Percentiles rank a stretch among this genome's conserved stretches.
phyloP scores from a whole-genome alignment of 1,140 invertebrate genomes.

The Spodoptera litura region DNA sequence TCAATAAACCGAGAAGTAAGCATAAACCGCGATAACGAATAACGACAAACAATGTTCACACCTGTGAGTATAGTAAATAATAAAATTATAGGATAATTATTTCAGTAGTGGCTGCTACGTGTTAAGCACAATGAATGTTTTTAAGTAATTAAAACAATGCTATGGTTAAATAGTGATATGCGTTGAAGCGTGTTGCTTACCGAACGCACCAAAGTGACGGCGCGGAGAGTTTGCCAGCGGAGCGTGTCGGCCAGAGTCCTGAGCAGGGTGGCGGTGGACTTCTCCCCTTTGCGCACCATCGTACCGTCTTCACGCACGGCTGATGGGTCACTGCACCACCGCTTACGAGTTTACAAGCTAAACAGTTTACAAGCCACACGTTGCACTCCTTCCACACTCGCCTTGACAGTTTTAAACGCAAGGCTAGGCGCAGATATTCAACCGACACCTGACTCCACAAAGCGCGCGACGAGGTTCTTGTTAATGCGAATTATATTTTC shows the following conservation, averaged over 20 bases:
- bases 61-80: conserved; percentile 35
- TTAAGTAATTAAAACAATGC: not conserved
- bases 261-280: conserved; percentile 73
- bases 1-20: conserved; percentile 41
- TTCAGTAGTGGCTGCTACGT: conserved; percentile 1
- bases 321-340: conserved; percentile 78
- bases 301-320: conserved; percentile 77
- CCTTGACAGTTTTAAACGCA: conserved; percentile 65
- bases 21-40: conserved; percentile 25
- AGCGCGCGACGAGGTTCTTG: conserved; percentile 43
- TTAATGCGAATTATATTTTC: conserved; percentile 52
- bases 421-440: conserved; percentile 49
- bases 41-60: conserved; percentile 44
- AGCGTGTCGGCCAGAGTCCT: conserved; percentile 78
- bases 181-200: conserved; percentile 44
- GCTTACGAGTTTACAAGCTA: conserved; percentile 54
- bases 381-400: conserved; percentile 48
- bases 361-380: conserved; percentile 53
- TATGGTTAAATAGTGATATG: conserved; percentile 6
- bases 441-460: conserved; percentile 47
- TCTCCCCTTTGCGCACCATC: conserved; percentile 81
- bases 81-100: conserved; percentile 28
- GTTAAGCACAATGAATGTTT: not conserved
- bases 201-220: conserved; percentile 74
- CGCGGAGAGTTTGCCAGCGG: conserved; percentile 73